These are phyloP conservation scores for Actenoides hombroni DNA, from an alignment of 2,113 vertebrate genomes.

Conservation along the genomic window DNA sequence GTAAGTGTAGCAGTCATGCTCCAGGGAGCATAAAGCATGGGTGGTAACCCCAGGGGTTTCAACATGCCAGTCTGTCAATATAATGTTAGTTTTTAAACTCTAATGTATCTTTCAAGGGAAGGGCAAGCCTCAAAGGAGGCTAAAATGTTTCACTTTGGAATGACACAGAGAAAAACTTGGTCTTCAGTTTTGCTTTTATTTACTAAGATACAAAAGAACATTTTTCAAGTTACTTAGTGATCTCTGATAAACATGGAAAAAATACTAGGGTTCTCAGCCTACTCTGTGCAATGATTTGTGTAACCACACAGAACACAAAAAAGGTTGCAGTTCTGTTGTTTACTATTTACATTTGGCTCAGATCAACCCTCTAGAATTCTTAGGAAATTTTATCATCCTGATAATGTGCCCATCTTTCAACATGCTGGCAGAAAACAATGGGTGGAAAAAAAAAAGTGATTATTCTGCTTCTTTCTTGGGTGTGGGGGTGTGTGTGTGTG, in stretches of 20 bases:
- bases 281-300: not conserved
- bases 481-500: no score
- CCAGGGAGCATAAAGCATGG: constrained; percentile 37
- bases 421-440: not conserved
- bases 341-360: constrained; percentile 45
- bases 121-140: not conserved
- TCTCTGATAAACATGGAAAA: constrained; percentile 6
- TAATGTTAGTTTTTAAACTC: not conserved
- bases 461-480: not conserved
- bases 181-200: constrained; percentile 28
- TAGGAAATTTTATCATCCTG: constrained; percentile 19
- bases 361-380: constrained; percentile 5
- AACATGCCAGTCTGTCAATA: not conserved
- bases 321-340: not conserved
- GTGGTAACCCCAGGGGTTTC: not conserved
- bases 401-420: constrained; percentile 29
- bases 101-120: not conserved
- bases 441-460: not conserved
- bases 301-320: not conserved
- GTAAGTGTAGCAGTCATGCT: constrained; percentile 48
- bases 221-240: constrained; percentile 12
- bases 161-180: not conserved
- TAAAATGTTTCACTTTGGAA: constrained; percentile 3
- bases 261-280: constrained; percentile 40
- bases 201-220: not conserved